Evolutionary conservation across 53 echinoderm and acorn worm species (phyloP).

Genomic region (Apostichopus leukothele): DNA sequence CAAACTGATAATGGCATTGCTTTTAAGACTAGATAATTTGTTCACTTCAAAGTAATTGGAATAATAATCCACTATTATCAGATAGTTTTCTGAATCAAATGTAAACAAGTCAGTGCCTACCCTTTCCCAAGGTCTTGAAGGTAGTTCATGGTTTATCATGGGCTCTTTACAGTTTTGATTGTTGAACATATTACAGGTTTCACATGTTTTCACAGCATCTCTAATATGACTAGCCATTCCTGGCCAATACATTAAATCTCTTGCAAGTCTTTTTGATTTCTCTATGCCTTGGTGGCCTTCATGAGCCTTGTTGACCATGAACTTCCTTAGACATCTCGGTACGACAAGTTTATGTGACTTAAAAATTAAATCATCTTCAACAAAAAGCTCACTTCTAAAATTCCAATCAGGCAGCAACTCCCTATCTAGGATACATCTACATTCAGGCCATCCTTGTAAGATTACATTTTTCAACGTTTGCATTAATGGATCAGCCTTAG

Average conservation of each 20-base stretch:
- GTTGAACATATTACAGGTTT: conserved; percentile 21
- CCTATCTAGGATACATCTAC: too few relatives aligned
- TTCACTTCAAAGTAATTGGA: conserved; percentile 63
- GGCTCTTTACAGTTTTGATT: conserved; percentile 39
- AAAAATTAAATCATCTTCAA: too few relatives aligned
- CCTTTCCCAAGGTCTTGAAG: conserved; percentile 33
- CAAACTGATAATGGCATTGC: conserved; percentile 32
- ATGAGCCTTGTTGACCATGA: too few relatives aligned
- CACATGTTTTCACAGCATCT: conserved; percentile 40
- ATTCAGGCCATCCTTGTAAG: not conserved
- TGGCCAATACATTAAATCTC: conserved; percentile 42
- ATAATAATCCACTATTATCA: conserved; percentile 67
- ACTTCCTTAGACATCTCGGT: too few relatives aligned
- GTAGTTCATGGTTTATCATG: not conserved
- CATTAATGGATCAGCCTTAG: not conserved
- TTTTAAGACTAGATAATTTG: conserved; percentile 35
- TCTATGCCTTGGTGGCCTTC: too few relatives aligned
- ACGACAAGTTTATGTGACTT: too few relatives aligned
- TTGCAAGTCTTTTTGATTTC: conserved; percentile 31
- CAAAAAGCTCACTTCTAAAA: too few relatives aligned
- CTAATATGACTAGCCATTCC: conserved; percentile 41
- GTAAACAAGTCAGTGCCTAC: conserved; percentile 18
- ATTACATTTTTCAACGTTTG: not conserved
- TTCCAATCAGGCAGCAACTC: too few relatives aligned
- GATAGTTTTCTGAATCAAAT: conserved; percentile 21